phyloP scores from a whole-genome alignment of 2,113 vertebrate species.

The Nothocercus nigrocapillus region DNA sequence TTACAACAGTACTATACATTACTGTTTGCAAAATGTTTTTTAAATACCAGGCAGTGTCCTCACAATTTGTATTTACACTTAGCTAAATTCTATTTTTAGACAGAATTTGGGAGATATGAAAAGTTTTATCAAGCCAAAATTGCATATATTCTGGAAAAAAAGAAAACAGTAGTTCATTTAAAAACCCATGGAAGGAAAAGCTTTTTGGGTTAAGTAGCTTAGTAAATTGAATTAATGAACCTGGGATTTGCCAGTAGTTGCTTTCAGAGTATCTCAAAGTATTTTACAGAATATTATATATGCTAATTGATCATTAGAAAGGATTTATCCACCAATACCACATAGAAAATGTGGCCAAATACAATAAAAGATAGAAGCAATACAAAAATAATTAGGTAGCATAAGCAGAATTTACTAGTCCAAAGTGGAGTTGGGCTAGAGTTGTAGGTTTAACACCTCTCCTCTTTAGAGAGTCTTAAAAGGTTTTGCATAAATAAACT shows the following conservation, averaged over 20 bases:
- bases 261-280: not conserved
- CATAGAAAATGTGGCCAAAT: not conserved
- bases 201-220: not conserved
- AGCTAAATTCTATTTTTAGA: not conserved
- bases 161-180: not conserved
- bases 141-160: not conserved
- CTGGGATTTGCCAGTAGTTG: not conserved
- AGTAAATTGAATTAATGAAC: not conserved
- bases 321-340: not conserved
- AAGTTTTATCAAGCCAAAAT: not conserved
- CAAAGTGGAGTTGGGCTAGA: not conserved
- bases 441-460: accelerated
- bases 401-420: not conserved
- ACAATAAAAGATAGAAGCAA: not conserved
- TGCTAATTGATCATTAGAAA: not conserved
- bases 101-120: not conserved
- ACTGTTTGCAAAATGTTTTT: not conserved
- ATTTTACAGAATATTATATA: constrained; percentile 4
- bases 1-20: not conserved
- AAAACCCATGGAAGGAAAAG: not conserved
- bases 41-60: not conserved
- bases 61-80: not conserved
- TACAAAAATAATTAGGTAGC: not conserved
- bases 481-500: not conserved
- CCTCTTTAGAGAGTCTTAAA: not conserved